Evolutionary conservation across 2,797 vertebrate species (phyloP).

Genomic region (Diglossa cyanea): DNA sequence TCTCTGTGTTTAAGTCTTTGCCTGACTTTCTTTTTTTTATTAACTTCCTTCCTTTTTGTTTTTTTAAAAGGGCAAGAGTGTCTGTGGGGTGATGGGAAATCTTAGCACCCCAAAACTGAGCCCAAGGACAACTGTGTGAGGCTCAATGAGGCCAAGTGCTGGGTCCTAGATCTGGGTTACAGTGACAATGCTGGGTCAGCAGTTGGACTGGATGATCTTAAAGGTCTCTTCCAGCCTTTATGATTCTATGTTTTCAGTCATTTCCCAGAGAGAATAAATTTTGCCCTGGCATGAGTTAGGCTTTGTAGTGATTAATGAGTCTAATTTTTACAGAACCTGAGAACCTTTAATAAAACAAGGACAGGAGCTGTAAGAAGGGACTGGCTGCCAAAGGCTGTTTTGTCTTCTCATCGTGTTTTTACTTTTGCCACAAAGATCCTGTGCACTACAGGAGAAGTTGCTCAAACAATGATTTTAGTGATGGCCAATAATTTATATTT

Average conservation of each 20-base stretch:
- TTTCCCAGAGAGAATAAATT: neutral
- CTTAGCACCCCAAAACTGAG: neutral
- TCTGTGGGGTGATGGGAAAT: neutral
- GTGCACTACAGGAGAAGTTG: neutral
- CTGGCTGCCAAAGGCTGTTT: neutral
- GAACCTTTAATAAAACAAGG: neutral
- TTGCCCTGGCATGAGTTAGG: neutral
- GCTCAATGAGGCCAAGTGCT: neutral
- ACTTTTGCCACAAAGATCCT: neutral
- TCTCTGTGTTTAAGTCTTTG: neutral
- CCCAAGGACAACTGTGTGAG: neutral
- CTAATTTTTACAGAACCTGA: neutral
- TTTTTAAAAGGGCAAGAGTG: neutral
- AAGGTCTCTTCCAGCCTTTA: neutral
- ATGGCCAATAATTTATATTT: neutral
- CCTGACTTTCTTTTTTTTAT: neutral
- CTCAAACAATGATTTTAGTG: neutral
- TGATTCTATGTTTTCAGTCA: neutral
- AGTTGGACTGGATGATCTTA: neutral
- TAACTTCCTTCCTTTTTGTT: neutral
- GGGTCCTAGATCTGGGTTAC: neutral
- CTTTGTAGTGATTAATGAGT: neutral
- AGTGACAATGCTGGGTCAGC: neutral
- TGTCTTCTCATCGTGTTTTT: neutral
- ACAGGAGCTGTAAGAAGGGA: neutral